Percentiles rank a stretch among this genome's conserved stretches.
Conservation (phyloP, 2,797 vertebrate species). For the Coregonus sp. region DNA sequence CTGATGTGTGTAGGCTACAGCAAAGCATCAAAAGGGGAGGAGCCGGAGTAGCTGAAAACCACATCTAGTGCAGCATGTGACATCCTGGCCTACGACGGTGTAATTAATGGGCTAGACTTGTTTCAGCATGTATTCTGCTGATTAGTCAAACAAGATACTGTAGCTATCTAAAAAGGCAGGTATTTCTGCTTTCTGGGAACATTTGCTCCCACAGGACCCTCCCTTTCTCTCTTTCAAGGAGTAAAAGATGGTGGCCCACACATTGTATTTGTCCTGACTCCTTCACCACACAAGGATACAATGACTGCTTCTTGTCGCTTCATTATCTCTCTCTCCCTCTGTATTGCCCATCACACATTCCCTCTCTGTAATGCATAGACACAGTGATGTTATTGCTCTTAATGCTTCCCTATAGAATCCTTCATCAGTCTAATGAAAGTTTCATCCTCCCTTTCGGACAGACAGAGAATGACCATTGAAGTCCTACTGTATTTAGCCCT, state of each 20-base stretch:
- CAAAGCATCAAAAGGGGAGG: not conserved
- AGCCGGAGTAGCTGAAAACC: not conserved
- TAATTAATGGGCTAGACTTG: slow-evolving; percentile 16
- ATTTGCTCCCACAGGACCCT: not conserved
- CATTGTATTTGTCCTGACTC: not conserved
- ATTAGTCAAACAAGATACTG: not conserved
- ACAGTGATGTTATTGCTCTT: not conserved
- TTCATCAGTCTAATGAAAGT: not conserved
- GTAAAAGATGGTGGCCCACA: not conserved
- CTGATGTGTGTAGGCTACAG: not conserved
- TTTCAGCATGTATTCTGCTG: slow-evolving; percentile 34
- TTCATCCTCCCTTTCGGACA: not conserved
- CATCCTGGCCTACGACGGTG: not conserved
- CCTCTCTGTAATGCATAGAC: not conserved
- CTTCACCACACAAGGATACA: not conserved
- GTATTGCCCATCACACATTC: not conserved
- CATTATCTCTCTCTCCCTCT: not conserved
- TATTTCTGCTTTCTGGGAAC: not conserved
- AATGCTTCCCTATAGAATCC: not conserved
- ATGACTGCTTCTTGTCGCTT: not conserved
- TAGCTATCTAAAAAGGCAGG: not conserved
- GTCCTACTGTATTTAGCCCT: slow-evolving; percentile 3
- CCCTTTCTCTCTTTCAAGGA: not conserved
- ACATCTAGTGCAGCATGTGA: slow-evolving; percentile 7
- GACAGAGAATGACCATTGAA: slow-evolving; percentile 8